A percentile compares a stretch with the other conserved stretches of the same genome.
Evolutionary conservation across 1,140 invertebrate species (phyloP).

Genomic region (Drosophila bipectinata): DNA sequence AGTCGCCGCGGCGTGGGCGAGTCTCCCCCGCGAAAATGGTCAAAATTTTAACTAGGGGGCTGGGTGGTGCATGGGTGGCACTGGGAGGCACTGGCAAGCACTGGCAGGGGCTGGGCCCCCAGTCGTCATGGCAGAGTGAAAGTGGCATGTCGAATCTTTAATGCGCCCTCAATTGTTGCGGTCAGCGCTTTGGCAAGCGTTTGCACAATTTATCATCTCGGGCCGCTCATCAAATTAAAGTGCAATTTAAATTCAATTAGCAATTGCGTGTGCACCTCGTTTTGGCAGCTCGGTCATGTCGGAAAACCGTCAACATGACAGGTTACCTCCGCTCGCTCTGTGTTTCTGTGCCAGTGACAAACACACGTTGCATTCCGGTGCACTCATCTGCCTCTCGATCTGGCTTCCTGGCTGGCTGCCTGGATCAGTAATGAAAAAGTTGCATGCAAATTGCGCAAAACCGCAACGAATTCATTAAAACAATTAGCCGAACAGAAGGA

Average conservation of each 20-base stretch:
- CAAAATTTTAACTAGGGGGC: not conserved
- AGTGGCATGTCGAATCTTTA: slow-evolving; percentile 59
- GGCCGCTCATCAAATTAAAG: slow-evolving; percentile 72
- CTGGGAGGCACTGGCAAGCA: not conserved
- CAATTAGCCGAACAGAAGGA: slow-evolving; percentile 66
- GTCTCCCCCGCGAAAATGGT: slow-evolving; percentile 24
- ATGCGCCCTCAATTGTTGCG: slow-evolving; percentile 65
- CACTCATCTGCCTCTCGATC: slow-evolving; percentile 29
- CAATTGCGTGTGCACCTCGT: slow-evolving; percentile 65
- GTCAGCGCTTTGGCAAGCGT: slow-evolving; percentile 64
- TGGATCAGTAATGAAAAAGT: slow-evolving; percentile 62
- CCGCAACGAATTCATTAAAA: slow-evolving; percentile 82
- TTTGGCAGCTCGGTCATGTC: slow-evolving; percentile 35
- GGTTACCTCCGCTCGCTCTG: slow-evolving; percentile 11
- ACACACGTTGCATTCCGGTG: slow-evolving; percentile 22
- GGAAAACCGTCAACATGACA: slow-evolving; percentile 57
- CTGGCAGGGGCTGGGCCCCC: not conserved
- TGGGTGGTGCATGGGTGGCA: not conserved
- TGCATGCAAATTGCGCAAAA: slow-evolving; percentile 78
- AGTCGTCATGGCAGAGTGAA: slow-evolving; percentile 50
- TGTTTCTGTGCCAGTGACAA: slow-evolving; percentile 15
- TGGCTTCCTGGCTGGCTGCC: not conserved
- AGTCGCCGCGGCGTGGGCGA: slow-evolving; percentile 17
- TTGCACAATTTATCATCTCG: slow-evolving; percentile 75
- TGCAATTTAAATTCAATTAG: slow-evolving; percentile 82